These are phyloP conservation scores for Enteromius paludinosus DNA, from an alignment of 2,797 vertebrate species.

Conservation along the genomic window DNA sequence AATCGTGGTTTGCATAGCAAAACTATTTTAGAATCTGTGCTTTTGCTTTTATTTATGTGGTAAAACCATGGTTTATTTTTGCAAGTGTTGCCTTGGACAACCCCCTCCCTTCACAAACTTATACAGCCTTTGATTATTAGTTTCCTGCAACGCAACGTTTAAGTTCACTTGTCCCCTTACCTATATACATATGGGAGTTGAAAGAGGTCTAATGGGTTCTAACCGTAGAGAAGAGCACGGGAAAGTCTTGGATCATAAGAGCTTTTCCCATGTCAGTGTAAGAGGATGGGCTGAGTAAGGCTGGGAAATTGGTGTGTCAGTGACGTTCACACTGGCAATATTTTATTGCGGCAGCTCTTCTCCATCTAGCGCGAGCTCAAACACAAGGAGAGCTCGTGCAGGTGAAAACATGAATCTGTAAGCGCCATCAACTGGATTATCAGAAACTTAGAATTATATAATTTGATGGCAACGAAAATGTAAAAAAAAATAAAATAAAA, in stretches of 20 bases:
- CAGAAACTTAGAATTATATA: background rate
- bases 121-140: background rate
- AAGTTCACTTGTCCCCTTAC: background rate
- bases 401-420: background rate
- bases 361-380: constrained; percentile 26
- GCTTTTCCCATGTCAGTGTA: constrained; percentile 10
- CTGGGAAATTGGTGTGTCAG: constrained; percentile 32
- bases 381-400: constrained; percentile 12
- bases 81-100: background rate
- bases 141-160: background rate
- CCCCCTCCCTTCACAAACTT: background rate
- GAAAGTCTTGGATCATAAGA: background rate
- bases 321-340: constrained; percentile 44
- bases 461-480: too few relatives aligned
- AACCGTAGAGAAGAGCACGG: background rate
- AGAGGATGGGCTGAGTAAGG: constrained; percentile 23
- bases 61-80: background rate
- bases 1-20: background rate
- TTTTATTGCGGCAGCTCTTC: constrained; percentile 25
- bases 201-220: background rate
- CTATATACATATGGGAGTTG: background rate
- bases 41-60: background rate
- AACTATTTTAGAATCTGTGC: too few relatives aligned
- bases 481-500: too few relatives aligned
- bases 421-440: background rate